A percentile compares a stretch with the other conserved stretches of the same genome.
phyloP scores from a whole-genome alignment of 2,888 invertebrate genomes.

The Parnassius orleans region DNA sequence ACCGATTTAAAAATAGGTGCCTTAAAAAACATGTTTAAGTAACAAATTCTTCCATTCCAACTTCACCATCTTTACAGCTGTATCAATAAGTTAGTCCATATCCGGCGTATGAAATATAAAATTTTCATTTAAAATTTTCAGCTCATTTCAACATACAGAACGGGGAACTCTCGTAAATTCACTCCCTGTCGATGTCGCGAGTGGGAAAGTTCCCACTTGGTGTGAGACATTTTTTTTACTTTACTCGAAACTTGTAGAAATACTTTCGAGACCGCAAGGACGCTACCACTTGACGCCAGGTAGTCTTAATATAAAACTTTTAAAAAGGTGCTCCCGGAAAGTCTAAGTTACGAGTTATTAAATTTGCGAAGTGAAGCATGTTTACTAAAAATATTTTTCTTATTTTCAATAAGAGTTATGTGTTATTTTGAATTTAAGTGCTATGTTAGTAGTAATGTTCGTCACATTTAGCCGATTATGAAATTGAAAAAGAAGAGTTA shows the following conservation, averaged over 20 bases:
- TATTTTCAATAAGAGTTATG: not conserved
- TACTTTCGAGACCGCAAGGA: constrained; percentile 33
- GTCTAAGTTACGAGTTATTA: constrained; percentile 22
- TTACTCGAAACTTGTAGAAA: constrained; percentile 35
- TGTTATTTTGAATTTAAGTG: no score
- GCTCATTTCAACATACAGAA: constrained; percentile 38
- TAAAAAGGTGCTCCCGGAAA: constrained; percentile 30
- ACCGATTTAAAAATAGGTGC: not conserved
- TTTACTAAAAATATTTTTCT: constrained; percentile 15
- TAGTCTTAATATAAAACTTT: constrained; percentile 40
- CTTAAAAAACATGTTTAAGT: not conserved
- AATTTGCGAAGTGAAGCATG: constrained; percentile 18
- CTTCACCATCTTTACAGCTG: constrained; percentile 14
- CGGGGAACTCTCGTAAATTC: constrained; percentile 50
- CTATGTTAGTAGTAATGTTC: no score
- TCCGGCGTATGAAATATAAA: constrained; percentile 33
- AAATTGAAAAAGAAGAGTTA: not conserved
- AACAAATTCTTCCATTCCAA: not conserved
- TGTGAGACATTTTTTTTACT: constrained; percentile 25
- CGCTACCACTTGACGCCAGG: constrained; percentile 35
- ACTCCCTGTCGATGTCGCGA: constrained; percentile 56
- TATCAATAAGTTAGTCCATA: constrained; percentile 23
- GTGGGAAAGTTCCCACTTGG: constrained; percentile 45
- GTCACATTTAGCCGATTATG: no score
- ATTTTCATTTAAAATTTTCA: constrained; percentile 35